A percentile compares a stretch with the other conserved stretches of the same genome.
Conservation (phyloP, 2,888 invertebrate genomes). For the Pheosia gnoma region DNA sequence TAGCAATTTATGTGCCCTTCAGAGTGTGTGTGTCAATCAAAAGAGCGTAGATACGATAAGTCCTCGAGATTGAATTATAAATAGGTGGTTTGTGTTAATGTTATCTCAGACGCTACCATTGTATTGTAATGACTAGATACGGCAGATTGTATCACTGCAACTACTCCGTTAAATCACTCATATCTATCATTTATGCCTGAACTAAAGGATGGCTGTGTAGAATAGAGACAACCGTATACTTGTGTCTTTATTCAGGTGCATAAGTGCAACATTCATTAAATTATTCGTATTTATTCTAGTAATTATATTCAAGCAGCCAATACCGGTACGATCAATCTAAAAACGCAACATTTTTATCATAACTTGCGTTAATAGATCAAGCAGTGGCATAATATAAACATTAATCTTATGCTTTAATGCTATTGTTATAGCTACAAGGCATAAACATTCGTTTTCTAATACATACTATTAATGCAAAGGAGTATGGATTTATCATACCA, state of each 20-base stretch:
- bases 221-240: neutral
- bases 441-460: neutral
- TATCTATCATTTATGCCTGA: neutral
- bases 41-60: slow-evolving; percentile 22
- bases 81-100: slow-evolving; percentile 12
- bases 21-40: slow-evolving; percentile 22
- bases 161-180: neutral
- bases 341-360: no score
- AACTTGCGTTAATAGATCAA: no score
- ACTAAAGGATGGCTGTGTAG: neutral
- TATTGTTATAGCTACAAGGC: neutral
- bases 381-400: no score
- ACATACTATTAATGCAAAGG: neutral
- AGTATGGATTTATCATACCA: neutral
- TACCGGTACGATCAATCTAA: no score
- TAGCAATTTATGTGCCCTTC: slow-evolving; percentile 1
- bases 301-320: no score
- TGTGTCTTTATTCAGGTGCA: no score
- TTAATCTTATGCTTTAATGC: no score
- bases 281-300: no score
- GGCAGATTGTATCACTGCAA: slow-evolving; percentile 13
- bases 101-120: slow-evolving; percentile 27
- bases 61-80: slow-evolving; percentile 22
- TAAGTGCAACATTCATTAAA: no score
- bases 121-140: slow-evolving; percentile 33